Conservation (phyloP, 1,140 invertebrate genomes). For the Drosophila santomea region DNA sequence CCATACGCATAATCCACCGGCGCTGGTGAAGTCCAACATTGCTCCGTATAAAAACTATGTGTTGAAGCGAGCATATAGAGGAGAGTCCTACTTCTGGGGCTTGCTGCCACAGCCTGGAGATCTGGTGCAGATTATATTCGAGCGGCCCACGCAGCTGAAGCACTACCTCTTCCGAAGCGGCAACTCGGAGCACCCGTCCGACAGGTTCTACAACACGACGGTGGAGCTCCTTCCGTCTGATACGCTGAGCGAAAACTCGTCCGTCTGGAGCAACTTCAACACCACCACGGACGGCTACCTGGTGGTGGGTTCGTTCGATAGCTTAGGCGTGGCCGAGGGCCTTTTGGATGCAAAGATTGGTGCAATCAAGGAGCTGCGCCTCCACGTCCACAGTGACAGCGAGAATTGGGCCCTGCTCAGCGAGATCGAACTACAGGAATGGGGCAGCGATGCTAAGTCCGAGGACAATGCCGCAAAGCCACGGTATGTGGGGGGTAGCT, state of each 20-base stretch:
- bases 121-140: constrained; percentile 92
- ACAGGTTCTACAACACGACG: constrained; percentile 95
- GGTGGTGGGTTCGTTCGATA: constrained; percentile 91
- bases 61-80: constrained; percentile 93
- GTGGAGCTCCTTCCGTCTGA: constrained; percentile 92
- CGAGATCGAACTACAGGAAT: constrained; percentile 89
- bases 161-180: constrained; percentile 95
- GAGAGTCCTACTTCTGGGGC: constrained; percentile 97
- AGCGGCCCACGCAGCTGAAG: constrained; percentile 90
- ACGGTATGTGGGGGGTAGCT: constrained; percentile 59
- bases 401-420: constrained; percentile 96
- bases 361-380: constrained; percentile 89
- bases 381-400: constrained; percentile 92
- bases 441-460: constrained; percentile 52
- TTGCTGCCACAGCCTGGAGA: constrained; percentile 93
- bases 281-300: constrained; percentile 90
- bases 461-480: constrained; percentile 59
- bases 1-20: constrained; percentile 93
- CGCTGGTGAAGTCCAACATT: constrained; percentile 90
- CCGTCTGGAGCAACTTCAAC: constrained; percentile 85
- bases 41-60: constrained; percentile 94
- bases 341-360: constrained; percentile 88
- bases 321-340: constrained; percentile 91
- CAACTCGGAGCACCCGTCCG: constrained; percentile 95
- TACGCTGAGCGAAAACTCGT: constrained; percentile 77